Evolutionary conservation across 2,113 vertebrate genomes (phyloP).

Genomic region (Pantherophis guttatus): DNA sequence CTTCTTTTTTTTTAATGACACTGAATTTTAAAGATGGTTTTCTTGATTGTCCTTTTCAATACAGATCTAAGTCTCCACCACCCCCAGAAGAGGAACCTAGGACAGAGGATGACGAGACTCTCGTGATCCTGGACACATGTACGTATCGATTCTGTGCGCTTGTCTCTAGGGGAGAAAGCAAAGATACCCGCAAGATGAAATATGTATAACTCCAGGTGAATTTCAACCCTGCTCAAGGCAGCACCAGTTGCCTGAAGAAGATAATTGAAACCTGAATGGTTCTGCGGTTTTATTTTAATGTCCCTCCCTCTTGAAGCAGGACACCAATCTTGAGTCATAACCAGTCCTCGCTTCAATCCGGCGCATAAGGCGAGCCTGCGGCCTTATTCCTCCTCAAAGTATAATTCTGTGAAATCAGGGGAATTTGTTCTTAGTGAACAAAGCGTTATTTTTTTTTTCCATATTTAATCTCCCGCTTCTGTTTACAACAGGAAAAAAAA

Average conservation of each 20-base stretch:
- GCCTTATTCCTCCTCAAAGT: not conserved
- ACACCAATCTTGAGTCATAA: not conserved
- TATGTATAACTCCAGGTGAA: not conserved
- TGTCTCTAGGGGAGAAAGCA: not conserved
- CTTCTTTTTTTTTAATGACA: not conserved
- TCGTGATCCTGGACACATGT: constrained; percentile 80
- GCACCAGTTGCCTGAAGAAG: not conserved
- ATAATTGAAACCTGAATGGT: not conserved
- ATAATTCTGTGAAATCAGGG: not conserved
- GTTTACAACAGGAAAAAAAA: not conserved
- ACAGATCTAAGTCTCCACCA: constrained; percentile 81
- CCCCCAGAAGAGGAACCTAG: constrained; percentile 64
- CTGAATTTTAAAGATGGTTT: not conserved
- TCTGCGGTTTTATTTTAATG: not conserved
- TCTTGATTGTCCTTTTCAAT: not conserved
- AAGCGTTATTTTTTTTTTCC: not conserved
- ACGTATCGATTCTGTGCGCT: constrained; percentile 47
- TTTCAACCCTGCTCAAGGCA: not conserved
- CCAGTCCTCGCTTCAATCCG: not conserved
- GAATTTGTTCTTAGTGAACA: not conserved
- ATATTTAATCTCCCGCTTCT: not conserved
- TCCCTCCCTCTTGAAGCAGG: not conserved
- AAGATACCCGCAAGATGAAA: not conserved
- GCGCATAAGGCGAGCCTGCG: not conserved
- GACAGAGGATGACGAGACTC: constrained; percentile 72